Evolutionary conservation across 2,888 invertebrate genomes (phyloP), one percentile per base, ranked within the genome.

Genomic region (Aspidiotus rigidus): DNA sequence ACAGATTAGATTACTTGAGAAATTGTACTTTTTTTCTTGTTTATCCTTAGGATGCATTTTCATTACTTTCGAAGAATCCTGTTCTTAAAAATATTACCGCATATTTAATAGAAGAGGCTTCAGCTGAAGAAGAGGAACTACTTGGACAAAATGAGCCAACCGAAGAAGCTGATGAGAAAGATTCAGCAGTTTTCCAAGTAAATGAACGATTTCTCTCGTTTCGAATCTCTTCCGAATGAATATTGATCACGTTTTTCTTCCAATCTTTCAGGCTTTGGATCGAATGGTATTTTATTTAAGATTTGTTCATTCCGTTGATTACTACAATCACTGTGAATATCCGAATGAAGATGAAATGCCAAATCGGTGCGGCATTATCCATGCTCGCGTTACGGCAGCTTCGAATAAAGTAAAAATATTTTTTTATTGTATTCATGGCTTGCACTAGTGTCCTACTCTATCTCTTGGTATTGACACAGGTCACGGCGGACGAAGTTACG

Each of bases 341-440:
- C 95, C 97, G 0, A 95, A 96, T 75, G 99, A 99, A 79, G 99
- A 99, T 78, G 96, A 97, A 79, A 99, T 99, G 99, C 99, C 99
- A 0, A 98, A 99, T 79, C 84, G 96, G 53, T 96, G 98, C 79
- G 98, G 98, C 10, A 95, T 99, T 74, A 91, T 99, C 83, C 99
- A 99, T 77, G 95, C 95, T 0, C 84, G 99, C 62, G 96, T 96
- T 3, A 87, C 88, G 10, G 84, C 91, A 0, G 94, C 96, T 0
- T 83, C 86, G 9, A 86, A 88, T 69, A 93, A 93, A 80, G 86
- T 89, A 73, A 76, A 71, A 59, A 53, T 41, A 17, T 16, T 56
- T 16, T 53, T 60, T n/a, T 15, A 53, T 13, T 53, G 53, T 13
- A 53, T 53, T 5, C 1, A n/a, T 53, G 15, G 5, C 1, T 1